Evolutionary conservation across 2,888 invertebrate genomes (phyloP), one percentile per base, ranked within the genome.

Genomic region (Luperina nickerlii): DNA sequence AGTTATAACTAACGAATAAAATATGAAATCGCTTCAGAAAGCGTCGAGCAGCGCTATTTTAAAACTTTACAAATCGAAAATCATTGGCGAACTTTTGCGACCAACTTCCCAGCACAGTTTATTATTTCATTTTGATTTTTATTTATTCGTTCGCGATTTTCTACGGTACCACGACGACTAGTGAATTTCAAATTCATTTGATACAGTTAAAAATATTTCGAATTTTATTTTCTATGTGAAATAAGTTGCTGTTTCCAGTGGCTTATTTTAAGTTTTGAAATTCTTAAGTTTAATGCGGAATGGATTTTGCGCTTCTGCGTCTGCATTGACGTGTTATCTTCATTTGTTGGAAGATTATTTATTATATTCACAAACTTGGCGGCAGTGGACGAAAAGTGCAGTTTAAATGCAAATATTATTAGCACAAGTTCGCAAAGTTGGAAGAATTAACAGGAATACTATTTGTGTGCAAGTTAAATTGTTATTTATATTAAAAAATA

Each of bases 111-210:
- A 11, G 86, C 80, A 84, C 87, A 88, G 86, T 90, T 90, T 91
- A 90, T 92, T 90, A 91, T 91, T 91, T 90, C 86, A 91, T 90
- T 91, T 89, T 87, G 74, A 89, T 89, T 87, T 90, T 87, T 91
- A 90, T 91, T 91, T 91, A 92, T 91, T 90, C 89, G 86, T 83
- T 81, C 84, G 73, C 82, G 85, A 89, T 88, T 90, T 87, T 77
- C 87, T 74, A 71, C 82, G 79, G 84, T 74, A 84, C 79, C 79
- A 81, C 79, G 87, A 86, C 83, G 84, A 76, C 82, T 76, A 69
- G 82, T 77, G 90, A 90, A 89, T 89, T 89, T 83, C 57, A 87
- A 85, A 86, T 89, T 89, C 84, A 88, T 88, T 88, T 79, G 76
- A 69, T 72, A 83, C 79, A 78, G 84, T 87, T 89, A 79, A 85